Percentiles rank a stretch among this genome's conserved stretches.
phyloP scores from a whole-genome alignment of 2,113 vertebrate genomes.

The Oryzias curvinotus region DNA sequence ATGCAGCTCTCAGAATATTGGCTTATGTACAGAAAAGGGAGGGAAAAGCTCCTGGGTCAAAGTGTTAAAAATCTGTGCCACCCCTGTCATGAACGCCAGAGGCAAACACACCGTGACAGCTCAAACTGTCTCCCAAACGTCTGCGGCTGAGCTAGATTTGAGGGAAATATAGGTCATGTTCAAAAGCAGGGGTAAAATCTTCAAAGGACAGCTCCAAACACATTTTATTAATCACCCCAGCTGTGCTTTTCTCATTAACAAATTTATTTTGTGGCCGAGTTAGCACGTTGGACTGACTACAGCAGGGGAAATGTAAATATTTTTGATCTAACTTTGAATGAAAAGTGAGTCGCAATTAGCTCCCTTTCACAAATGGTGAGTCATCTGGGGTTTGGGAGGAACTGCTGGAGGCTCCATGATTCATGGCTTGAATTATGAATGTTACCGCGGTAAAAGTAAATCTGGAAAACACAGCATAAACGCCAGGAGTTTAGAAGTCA shows the following conservation, averaged over 20 bases:
- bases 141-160: conserved; percentile 32
- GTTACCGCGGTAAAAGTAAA: conserved; percentile 36
- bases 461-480: conserved; percentile 50
- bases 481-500: conserved; percentile 41
- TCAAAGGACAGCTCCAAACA: conserved; percentile 44
- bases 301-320: conserved; percentile 19
- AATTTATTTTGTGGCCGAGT: conserved; percentile 23
- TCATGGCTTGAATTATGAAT: conserved; percentile 55
- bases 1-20: conserved; percentile 48
- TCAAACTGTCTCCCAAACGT: conserved; percentile 30
- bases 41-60: conserved; percentile 21
- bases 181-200: conserved; percentile 39
- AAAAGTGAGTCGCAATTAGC: conserved; percentile 42
- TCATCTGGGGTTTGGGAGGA: conserved; percentile 45
- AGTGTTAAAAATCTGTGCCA: conserved; percentile 42
- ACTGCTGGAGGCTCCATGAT: conserved; percentile 46
- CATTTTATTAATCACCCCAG: conserved; percentile 7
- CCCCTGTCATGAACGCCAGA: conserved; percentile 32
- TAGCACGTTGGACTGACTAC: conserved; percentile 11
- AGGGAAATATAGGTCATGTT: conserved; percentile 65
- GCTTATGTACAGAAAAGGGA: conserved; percentile 26
- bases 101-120: conserved; percentile 41
- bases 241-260: conserved; percentile 35
- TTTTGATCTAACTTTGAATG: conserved; percentile 34
- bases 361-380: conserved; percentile 36